phyloP scores from a whole-genome alignment of 2,797 vertebrate species.

The Channallabes apus region DNA sequence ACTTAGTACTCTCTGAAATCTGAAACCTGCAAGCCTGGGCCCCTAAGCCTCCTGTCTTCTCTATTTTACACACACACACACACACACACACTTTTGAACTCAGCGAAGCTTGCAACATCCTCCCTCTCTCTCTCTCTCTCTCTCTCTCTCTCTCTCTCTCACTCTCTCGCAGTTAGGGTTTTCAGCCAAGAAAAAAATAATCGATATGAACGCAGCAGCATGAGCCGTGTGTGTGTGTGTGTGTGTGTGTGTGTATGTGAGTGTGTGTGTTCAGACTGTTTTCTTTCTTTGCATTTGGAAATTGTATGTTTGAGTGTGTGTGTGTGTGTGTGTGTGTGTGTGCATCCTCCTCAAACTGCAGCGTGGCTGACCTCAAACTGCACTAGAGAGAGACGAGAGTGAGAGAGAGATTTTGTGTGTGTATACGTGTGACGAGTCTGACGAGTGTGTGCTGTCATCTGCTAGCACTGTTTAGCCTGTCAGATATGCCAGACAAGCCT shows the following conservation, averaged over 20 bases:
- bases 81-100: constrained; percentile 25
- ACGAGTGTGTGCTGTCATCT: constrained; percentile 24
- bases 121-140: neutral
- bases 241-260: constrained; percentile 30
- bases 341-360: constrained; percentile 24
- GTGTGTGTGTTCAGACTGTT: neutral
- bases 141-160: neutral
- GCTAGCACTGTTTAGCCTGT: constrained; percentile 14
- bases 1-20: constrained; percentile 33
- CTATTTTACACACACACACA: constrained; percentile 11
- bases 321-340: constrained; percentile 10
- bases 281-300: neutral
- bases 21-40: constrained; percentile 18
- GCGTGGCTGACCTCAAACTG: constrained; percentile 47
- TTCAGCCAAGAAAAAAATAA: constrained; percentile 29
- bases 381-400: constrained; percentile 18
- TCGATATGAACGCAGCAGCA: constrained; percentile 34
- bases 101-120: neutral
- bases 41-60: constrained; percentile 26
- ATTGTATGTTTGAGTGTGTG: neutral
- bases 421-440: constrained; percentile 12
- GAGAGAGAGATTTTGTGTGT: neutral
- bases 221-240: constrained; percentile 26
- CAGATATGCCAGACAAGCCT: constrained; percentile 26
- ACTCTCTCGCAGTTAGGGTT: constrained; percentile 10